Percentiles rank a stretch among this genome's conserved stretches.
Conservation (phyloP, 2,888 invertebrate species). For the Bimastos eiseni region DNA sequence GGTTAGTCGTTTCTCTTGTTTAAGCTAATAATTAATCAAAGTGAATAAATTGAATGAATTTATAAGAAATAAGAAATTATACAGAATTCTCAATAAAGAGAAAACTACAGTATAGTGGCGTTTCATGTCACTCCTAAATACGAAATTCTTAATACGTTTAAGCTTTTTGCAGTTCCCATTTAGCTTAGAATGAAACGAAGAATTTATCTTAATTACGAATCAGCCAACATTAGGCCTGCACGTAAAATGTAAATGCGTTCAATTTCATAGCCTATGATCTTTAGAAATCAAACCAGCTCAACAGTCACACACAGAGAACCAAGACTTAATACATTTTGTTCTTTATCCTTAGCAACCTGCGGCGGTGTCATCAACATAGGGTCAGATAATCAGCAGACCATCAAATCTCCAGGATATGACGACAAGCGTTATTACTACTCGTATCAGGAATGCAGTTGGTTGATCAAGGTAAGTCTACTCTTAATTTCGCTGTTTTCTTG, state of each 20-base stretch:
- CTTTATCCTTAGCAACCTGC: not conserved
- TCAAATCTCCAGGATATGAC: conserved; percentile 42
- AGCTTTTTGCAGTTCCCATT: not conserved
- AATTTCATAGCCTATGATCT: not conserved
- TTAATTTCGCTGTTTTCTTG: not conserved
- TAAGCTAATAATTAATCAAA: not conserved
- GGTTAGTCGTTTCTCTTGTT: not conserved
- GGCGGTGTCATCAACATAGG: conserved; percentile 17
- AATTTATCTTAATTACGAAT: not conserved
- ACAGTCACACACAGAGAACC: not conserved
- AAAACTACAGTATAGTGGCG: not conserved
- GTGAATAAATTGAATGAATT: not conserved
- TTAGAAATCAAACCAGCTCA: not conserved
- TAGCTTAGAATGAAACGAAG: not conserved
- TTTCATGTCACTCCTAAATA: not conserved
- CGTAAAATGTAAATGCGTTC: too few species aligned
- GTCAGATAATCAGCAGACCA: not conserved
- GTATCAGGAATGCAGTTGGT: conserved; percentile 42
- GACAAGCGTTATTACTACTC: conserved; percentile 33
- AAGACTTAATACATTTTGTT: not conserved
- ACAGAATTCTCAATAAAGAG: not conserved
- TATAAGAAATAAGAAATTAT: not conserved
- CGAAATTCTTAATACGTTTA: not conserved
- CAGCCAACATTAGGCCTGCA: too few species aligned
- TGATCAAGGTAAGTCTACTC: conserved; percentile 37